Base-by-base conservation (phyloP, 2,113 vertebrate genomes). In the Pavo muticus region DNA sequence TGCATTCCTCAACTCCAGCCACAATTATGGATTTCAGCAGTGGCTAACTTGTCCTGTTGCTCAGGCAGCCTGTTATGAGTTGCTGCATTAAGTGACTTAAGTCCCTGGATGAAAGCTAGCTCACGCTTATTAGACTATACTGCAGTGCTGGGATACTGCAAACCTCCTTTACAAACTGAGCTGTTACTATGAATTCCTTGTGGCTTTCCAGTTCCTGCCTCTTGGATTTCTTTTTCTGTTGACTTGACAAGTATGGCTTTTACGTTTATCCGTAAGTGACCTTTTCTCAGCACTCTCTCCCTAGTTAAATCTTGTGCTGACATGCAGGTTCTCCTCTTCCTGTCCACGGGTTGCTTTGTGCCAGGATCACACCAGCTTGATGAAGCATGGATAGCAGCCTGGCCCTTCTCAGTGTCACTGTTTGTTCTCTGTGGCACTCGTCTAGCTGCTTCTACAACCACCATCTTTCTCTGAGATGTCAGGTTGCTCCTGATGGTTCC, bases 171-270 rank as follows among this genome's bases (percentile, higher is more conserved):
- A 79, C 48, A 84, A 80, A 75, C 32, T 10, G 48, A 80, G 54
- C 50, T 85, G 39, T 78, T 88, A 68, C n/a, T 57, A 45, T 67
- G 45, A 94, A 72, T 94, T 94, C 78, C 68, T 82, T 13, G 10
- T 73, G 27, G 71, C 47, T 78, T 90, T 85, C 81, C 6, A 2
- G 59, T 94, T 93, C 78, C 78, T 90, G 77, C 67, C 84, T 91
- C 91, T 97, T 84, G 71, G 92, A 70, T 92, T 84, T 69, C 39
- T 75, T 93, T 93, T 82, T 48, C 87, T 93, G 56, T 88, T 72
- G 86, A 65, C 16, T 76, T 79, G 48, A 17, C 50, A 74, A 87
- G 56, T 6, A 42, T 80, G 74, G 35, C 69, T 87, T 94, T 92
- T 93, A 68, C 76, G 48, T 90, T 89, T 87, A 73, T 82, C 76